Conservation (phyloP, 2,113 vertebrate species). For the Rissa tridactyla region DNA sequence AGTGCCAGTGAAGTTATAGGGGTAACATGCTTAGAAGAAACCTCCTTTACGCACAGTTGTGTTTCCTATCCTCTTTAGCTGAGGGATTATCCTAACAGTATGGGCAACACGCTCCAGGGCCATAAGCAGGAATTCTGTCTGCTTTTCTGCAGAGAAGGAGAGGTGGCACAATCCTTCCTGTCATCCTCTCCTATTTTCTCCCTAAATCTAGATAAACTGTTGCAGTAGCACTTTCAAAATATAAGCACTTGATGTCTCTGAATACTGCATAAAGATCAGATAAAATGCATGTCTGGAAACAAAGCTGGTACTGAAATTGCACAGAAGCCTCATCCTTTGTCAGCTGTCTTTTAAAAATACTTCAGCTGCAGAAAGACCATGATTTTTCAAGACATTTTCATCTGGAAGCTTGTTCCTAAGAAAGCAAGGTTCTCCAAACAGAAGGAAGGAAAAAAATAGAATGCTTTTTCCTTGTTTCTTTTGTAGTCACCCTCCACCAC, state of each 20-base stretch:
- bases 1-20: not conserved
- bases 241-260: not conserved
- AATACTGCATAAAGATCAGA: not conserved
- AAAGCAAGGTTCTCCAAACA: not conserved
- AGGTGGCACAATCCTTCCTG: not conserved
- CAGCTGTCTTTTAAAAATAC: not conserved
- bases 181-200: not conserved
- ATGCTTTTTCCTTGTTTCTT: not conserved
- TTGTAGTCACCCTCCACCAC: accelerated
- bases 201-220: not conserved
- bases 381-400: not conserved
- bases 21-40: not conserved
- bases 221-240: not conserved
- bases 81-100: not conserved
- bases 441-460: not conserved
- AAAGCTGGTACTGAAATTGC: not conserved
- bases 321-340: not conserved
- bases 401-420: not conserved
- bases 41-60: not conserved
- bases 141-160: not conserved
- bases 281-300: not conserved
- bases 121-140: not conserved
- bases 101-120: not conserved
- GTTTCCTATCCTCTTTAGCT: not conserved
- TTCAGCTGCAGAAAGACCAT: not conserved